phyloP scores from a whole-genome alignment of 2,888 invertebrate species.

The Troides helena region DNA sequence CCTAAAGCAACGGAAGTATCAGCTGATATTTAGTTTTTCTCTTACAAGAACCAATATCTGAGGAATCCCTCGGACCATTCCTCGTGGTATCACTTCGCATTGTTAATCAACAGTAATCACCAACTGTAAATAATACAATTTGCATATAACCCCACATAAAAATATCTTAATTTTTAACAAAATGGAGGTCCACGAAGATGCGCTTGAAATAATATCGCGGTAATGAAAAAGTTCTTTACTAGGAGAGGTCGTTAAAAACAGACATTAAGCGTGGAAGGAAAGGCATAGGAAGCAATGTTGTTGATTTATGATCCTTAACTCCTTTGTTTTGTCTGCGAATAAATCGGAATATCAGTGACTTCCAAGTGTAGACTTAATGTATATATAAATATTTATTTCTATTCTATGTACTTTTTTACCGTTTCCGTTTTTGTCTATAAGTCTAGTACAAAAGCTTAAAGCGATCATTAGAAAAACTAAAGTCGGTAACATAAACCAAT shows the following conservation, averaged over 20 bases:
- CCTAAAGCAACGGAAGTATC: too few relatives aligned
- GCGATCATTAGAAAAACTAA: neutral
- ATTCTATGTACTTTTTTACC: neutral
- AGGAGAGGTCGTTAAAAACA: constrained; percentile 13
- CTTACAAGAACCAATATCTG: too few relatives aligned
- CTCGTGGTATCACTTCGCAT: too few relatives aligned
- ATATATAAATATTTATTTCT: neutral
- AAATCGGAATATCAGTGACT: neutral
- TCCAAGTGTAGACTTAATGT: neutral
- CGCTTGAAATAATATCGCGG: neutral
- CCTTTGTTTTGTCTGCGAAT: neutral
- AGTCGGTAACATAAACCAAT: too few relatives aligned
- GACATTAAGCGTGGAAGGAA: constrained; percentile 9
- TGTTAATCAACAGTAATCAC: neutral
- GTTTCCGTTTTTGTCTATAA: too few relatives aligned
- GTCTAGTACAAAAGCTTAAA: neutral
- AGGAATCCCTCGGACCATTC: too few relatives aligned
- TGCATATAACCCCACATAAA: neutral
- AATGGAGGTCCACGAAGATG: neutral
- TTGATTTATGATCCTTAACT: constrained; percentile 13
- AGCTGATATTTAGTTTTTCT: too few relatives aligned
- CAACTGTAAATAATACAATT: neutral
- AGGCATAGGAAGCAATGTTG: constrained; percentile 15
- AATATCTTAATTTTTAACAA: neutral
- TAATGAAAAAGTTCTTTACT: constrained; percentile 6